Evolutionary conservation across 2,797 vertebrate species (phyloP).

Genomic region (Helarctos malayanus): DNA sequence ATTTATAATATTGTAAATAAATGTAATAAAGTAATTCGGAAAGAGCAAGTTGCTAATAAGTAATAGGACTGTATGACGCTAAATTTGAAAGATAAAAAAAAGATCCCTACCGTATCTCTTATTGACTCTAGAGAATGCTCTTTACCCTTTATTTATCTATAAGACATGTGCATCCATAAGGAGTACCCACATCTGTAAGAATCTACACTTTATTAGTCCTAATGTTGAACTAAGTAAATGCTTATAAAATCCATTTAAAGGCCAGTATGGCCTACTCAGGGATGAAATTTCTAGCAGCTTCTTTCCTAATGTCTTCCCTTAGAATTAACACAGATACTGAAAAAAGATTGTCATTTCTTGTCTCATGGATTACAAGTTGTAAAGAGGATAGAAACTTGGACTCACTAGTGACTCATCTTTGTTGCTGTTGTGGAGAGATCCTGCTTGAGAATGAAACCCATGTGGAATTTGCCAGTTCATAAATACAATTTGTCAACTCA

Average conservation of each 20-base stretch:
- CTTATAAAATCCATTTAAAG: neutral
- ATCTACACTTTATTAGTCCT: constrained; percentile 13
- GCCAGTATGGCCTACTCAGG: neutral
- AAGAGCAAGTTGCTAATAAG: constrained; percentile 15
- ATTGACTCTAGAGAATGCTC: neutral
- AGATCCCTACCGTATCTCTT: neutral
- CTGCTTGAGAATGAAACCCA: neutral
- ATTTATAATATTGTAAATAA: constrained; percentile 44
- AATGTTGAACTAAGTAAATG: neutral
- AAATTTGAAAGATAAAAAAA: constrained; percentile 37
- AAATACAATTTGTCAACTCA: neutral
- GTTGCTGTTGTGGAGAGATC: neutral
- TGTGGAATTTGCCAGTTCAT: neutral
- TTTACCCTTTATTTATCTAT: neutral
- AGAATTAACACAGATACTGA: neutral
- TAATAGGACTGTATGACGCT: neutral
- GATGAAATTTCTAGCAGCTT: neutral
- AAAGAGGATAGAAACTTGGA: neutral
- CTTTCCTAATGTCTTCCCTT: neutral
- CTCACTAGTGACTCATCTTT: neutral
- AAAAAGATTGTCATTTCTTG: neutral
- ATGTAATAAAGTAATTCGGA: neutral
- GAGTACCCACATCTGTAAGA: neutral
- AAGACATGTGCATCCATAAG: neutral
- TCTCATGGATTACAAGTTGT: neutral